Base-by-base conservation (phyloP, 2,113 vertebrate genomes). In the Oplegnathus fasciatus region DNA sequence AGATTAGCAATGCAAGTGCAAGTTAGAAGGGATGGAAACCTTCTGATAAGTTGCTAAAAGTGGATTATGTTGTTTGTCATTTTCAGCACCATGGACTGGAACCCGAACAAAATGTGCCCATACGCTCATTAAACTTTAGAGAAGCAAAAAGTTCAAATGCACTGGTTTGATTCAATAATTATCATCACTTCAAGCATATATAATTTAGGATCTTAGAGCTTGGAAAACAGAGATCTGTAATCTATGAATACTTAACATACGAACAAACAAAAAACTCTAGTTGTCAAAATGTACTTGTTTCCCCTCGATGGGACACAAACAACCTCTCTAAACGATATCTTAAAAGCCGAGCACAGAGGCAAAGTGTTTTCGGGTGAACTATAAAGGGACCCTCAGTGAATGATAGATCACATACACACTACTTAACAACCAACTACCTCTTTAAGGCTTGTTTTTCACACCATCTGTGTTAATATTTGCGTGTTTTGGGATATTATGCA, bases 381-480 rank as follows among this genome's bases (percentile, higher is more conserved):
- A 32, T 34, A 50, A 65, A 84, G 28, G 26, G 14, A 64, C 73
- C 44, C n/a, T 65, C 32, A 37, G 34, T 69, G 61, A 82, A 69
- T 66, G 52, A 77, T 67, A 20, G 57, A 85, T 87, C 75, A 80
- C 75, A 64, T 2, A 26, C 58, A 30, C 26, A 20, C 48, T 62
- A 18, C 37, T 54, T 57, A 69, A 67, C 70, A 28, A 52, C 26
- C 50, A 32, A 1, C 30, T 37, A 32, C 72, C 42, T 84, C 80
- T 81, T 70, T 42, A 65, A 75, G 80, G n/a, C 57, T 68, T 74
- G 42, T 70, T 83, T 88, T 82, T 26, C 40, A 46, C 40, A 24
- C 55, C 32, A 60, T 70, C 83, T 66, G 73, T 73, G 64, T 83
- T 83, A 52, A 76, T 86, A 61, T 88, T 73, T 74, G 74, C 48